Base-by-base conservation (phyloP, 1,140 invertebrate species). In the Musca domestica region DNA sequence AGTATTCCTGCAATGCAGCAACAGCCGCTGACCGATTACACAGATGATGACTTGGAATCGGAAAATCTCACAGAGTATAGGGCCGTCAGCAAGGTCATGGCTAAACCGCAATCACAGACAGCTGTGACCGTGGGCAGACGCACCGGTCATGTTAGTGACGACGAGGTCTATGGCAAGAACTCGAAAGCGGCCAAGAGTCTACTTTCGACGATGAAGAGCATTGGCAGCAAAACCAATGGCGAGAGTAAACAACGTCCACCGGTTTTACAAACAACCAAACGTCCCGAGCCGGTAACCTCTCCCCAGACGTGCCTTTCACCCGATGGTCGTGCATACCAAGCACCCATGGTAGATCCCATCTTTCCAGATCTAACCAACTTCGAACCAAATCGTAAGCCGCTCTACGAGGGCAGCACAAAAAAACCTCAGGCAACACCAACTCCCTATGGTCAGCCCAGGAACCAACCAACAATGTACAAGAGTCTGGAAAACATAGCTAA, bases 41-140 rank as follows among this genome's bases (percentile, higher is more conserved):
- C 78, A 2, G 78, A 80, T 22, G 79, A 81, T 65, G 80, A 82
- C 9, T 19, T 69, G 19, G 69, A 71, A 9, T 76, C 74, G 23
- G 77, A 80, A 47, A 83, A 81, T 64, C 69, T 83, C 64, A 73
- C 79, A 27, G 87, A 88, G 74, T 86, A 87, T 72, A 83, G 83
- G 22, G 87, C 87, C 4, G 86, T 87, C 67, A 86, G 86, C 66
- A 86, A 85, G 70, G 87, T 90, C 6, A 89, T 90, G 88, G 82
- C 84, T 15, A 88, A 85, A 3, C 88, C 88, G 0, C 83, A 87
- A 25, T 83, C 85, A 41, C 88, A 88, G 70, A 84, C 86, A 48
- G 89, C 88, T 4, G 86, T 81, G 0, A 72, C 73, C 0, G 74
- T 81, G 41, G 74, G 68, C 0, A 64, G 76, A 0, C 70, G 74